Base-by-base conservation (phyloP, 92 coral and sea anemone species). In the Phymanthus crucifer region DNA sequence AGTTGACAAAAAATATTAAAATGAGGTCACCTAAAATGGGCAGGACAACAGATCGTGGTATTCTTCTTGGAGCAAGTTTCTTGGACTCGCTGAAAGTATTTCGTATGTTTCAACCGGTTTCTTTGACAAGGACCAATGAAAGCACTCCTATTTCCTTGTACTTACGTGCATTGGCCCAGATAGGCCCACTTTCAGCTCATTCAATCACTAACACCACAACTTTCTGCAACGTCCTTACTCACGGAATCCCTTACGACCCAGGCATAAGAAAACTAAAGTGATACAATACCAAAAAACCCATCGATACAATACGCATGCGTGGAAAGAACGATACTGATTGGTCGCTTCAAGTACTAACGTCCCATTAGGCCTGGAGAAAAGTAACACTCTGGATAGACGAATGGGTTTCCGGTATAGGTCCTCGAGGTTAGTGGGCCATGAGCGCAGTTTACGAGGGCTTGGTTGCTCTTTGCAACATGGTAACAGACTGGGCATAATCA, bases 391-490 rank as follows among this genome's bases (percentile, higher is more conserved):
- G 13, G 27, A 26, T 54, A 29, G 64, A 54, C n/a, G 21, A 21
- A 54, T 54, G 36, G 13, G 68, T 61, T 61, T 61, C 68, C 68
- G 68, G 36, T 61, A 26, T 14, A 61, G 68, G 68, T 29, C 11
- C 3, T 27, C 29, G 23, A 61, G 35, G 35, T 29, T 61, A 61
- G 14, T 29, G 8, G 33, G 26, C 29, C 68, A 61, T 7, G 35
- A 27, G 14, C 34, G 29, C 68, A 61, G 68, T 61, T 27, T 61
- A 27, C 34, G 10, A 61, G 68, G 26, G 29, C 9, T 61, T 61
- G 23, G 68, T 23, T 26, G 35, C 26, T 17, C 68, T 26, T 26
- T 26, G 35, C 9, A 61, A 61, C 34, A 61, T 61, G 34, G 68
- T 27, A 61, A 27, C 32, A 12, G 68, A 61, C 0, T 27, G 26